These are phyloP conservation scores for Rhadinocentrus ornatus DNA, from an alignment of 2,797 vertebrate species.

Conservation along the genomic window DNA sequence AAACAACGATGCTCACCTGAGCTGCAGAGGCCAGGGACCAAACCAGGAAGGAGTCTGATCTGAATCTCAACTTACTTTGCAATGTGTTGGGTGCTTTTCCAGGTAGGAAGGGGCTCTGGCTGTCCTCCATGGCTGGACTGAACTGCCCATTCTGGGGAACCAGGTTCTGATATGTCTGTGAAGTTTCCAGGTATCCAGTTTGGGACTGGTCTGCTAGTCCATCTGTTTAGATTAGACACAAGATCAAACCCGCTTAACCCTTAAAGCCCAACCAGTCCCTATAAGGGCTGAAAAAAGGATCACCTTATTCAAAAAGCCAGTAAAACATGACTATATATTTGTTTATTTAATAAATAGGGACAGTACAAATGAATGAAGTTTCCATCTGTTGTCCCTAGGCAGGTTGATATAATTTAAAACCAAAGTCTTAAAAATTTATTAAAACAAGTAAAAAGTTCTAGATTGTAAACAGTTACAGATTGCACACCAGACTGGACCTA, in stretches of 20 bases:
- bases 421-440: too few relatives aligned
- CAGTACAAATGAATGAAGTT: too few relatives aligned
- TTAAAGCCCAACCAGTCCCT: too few relatives aligned
- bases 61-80: constrained; percentile 44
- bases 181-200: constrained; percentile 75
- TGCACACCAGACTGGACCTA: too few relatives aligned
- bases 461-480: too few relatives aligned
- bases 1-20: not conserved
- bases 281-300: too few relatives aligned
- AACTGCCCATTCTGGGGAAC: constrained; percentile 73
- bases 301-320: too few relatives aligned
- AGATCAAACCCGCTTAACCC: not conserved
- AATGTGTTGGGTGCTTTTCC: constrained; percentile 49
- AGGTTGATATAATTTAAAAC: too few relatives aligned
- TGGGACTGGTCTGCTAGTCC: constrained; percentile 69
- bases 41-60: not conserved
- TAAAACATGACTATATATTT: too few relatives aligned
- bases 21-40: fast-evolving
- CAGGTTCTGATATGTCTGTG: constrained; percentile 81
- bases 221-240: constrained; percentile 41
- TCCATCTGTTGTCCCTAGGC: too few relatives aligned
- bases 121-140: constrained; percentile 68
- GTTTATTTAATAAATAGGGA: too few relatives aligned
- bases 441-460: too few relatives aligned
- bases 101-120: constrained; percentile 70